phyloP scores from a whole-genome alignment of 2,113 vertebrate genomes.

The Trichomycterus rosablanca region DNA sequence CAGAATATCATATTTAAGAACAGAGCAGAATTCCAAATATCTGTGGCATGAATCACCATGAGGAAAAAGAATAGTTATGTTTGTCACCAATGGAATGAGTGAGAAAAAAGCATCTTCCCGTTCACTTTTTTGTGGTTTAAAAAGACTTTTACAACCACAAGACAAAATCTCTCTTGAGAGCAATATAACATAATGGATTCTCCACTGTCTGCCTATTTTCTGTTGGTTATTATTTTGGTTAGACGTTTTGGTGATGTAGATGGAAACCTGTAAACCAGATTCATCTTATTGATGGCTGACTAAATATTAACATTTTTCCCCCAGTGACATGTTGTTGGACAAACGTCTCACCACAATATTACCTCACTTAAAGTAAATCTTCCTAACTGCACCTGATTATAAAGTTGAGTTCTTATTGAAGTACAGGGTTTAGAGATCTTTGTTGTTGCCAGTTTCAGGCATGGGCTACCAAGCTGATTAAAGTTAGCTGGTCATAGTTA shows the following conservation, averaged over 20 bases:
- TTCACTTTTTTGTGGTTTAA: conserved; percentile 13
- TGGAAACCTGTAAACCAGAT: conserved; percentile 31
- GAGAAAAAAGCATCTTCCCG: conserved; percentile 20
- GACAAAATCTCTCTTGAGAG: conserved; percentile 31
- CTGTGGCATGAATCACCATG: conserved; percentile 46
- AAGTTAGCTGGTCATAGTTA: too few relatives aligned
- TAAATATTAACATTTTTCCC: conserved; percentile 33
- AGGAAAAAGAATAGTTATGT: conserved; percentile 5
- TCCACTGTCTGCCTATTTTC: conserved; percentile 26
- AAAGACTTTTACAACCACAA: conserved; percentile 20
- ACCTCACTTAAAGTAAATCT: conserved; percentile 27
- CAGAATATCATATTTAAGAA: conserved; percentile 28
- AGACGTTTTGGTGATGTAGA: conserved; percentile 20
- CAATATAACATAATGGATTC: conserved; percentile 44
- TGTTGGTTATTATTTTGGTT: conserved; percentile 41
- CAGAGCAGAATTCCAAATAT: conserved; percentile 34
- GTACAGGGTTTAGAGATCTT: not conserved
- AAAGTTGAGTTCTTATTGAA: conserved; percentile 2
- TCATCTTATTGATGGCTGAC: conserved; percentile 34
- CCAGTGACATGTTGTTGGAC: conserved; percentile 32
- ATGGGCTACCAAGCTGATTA: too few relatives aligned
- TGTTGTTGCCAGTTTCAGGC: too few relatives aligned
- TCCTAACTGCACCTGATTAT: conserved; percentile 32
- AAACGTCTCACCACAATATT: conserved; percentile 36
- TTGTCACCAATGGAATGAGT: conserved; percentile 23